Evolutionary conservation across 2,113 vertebrate species (phyloP), one percentile per base, ranked within the genome.

Genomic region (Rhipidura dahli): DNA sequence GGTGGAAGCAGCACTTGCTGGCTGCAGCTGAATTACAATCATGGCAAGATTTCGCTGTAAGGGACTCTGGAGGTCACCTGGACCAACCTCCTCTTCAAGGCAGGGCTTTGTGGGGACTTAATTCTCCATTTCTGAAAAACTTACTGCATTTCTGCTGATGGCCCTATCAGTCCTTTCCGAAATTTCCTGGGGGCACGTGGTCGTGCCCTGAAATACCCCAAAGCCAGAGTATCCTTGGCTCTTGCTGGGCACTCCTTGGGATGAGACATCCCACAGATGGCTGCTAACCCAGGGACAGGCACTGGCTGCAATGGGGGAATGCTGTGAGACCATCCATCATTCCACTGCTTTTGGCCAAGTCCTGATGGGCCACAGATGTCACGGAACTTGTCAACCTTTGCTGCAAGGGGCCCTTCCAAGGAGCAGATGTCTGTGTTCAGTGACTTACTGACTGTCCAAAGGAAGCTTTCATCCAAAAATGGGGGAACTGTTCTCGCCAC

Each of bases 361-460:
- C 90, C 90, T 90, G 75, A 88, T 93, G 85, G 79, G 71, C 88
- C 93, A 60, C 93, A 95, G 95, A 90, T 94, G 90, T 81, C 94
- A 83, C 0, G 1, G 59, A 86, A 86, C 68, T 94, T 88, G 79
- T 91, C 87, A 88, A 88, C 56, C 76, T 95, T 96, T 93, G 90
- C 75, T 83, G 79, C 61, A 42, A 70, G 44, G 17, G 66, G n/a
- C 42, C 0, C 9, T 83, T 94, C 90, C 93, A 94, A 92, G 71
- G 85, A 91, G 44, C 92, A 96, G 92, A 93, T 88, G 90, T 88
- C 90, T 3, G 1, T 40, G 82, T 45, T 86, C 5, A 20, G 30
- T 39, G 39, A 39, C 45, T 90, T 40, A 53, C 70, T 83, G 42
- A 51, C 3, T 15, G 50, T 40, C 70, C 75, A 86, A 54, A 73